Evolutionary conservation across 2,113 vertebrate genomes (phyloP).

Genomic region (Pseudorhombus dupliciocellatus): DNA sequence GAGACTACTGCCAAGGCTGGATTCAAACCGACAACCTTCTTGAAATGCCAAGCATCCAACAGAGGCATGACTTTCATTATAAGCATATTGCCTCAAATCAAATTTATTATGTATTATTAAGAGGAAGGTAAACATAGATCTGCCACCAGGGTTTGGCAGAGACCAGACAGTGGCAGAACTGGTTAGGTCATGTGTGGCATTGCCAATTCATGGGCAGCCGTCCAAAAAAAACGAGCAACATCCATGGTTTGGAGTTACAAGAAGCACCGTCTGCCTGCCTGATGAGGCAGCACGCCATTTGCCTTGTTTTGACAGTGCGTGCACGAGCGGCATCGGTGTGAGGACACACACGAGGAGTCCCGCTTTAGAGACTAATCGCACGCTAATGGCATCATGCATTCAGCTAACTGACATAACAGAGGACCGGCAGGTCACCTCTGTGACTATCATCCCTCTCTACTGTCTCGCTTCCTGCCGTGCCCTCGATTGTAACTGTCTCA

Average conservation of each 20-base stretch:
- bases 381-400: slow-evolving; percentile 5
- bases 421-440: rapidly evolving
- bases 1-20: too few species aligned
- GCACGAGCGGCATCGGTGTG: background rate
- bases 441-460: background rate
- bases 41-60: background rate
- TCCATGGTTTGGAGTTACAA: slow-evolving; percentile 1
- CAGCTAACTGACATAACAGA: background rate
- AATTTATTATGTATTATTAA: background rate
- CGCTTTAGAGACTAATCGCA: background rate
- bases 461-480: background rate
- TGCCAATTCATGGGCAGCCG: background rate
- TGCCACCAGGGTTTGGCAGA: slow-evolving; percentile 2
- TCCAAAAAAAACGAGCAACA: slow-evolving; percentile 32
- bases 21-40: too few species aligned
- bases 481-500: slow-evolving; percentile 1
- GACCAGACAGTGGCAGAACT: slow-evolving; percentile 46
- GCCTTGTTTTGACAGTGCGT: background rate
- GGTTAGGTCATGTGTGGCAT: slow-evolving; percentile 34
- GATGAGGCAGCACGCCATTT: slow-evolving; percentile 5
- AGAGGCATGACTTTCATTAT: background rate
- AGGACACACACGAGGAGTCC: background rate
- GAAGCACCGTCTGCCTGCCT: slow-evolving; percentile 3
- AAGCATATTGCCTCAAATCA: background rate
- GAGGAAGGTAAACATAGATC: background rate